Evolutionary conservation across 92 coral and sea anemone species (phyloP).

Genomic region (Paramuricea clavata): DNA sequence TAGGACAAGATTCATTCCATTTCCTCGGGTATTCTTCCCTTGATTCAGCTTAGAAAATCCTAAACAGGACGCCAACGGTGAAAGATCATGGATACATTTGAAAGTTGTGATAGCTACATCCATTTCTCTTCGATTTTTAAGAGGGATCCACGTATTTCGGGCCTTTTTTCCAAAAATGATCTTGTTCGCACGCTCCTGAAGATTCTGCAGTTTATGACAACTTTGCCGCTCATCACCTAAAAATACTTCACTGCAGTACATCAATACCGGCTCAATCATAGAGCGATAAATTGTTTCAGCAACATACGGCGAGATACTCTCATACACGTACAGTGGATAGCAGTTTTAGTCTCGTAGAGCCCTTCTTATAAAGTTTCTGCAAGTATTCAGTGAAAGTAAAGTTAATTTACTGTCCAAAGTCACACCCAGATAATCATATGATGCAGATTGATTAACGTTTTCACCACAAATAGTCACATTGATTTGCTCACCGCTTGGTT

Average conservation of each 20-base stretch:
- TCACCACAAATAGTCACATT: constrained; percentile 1
- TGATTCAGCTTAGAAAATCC: too few relatives aligned
- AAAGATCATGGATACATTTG: too few relatives aligned
- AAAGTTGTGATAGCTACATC: neutral
- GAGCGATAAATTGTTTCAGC: constrained; percentile 18
- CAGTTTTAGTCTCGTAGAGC: too few relatives aligned
- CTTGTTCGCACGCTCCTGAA: constrained; percentile 96
- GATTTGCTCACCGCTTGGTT: neutral
- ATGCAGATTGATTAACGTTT: neutral
- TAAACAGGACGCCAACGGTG: too few relatives aligned
- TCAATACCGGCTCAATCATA: constrained; percentile 26
- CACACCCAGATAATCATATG: constrained; percentile 25
- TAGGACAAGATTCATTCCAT: constrained; percentile 2
- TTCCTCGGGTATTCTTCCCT: too few relatives aligned
- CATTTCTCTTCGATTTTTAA: constrained; percentile 3
- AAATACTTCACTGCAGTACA: constrained; percentile 25
- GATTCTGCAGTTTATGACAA: too few relatives aligned
- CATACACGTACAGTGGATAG: too few relatives aligned
- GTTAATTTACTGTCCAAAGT: constrained; percentile 18
- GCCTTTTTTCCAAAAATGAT: constrained; percentile 91
- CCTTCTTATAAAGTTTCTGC: too few relatives aligned
- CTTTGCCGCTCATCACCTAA: too few relatives aligned
- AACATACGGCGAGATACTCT: constrained; percentile 26
- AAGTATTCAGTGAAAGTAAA: neutral
- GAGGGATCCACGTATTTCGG: constrained; percentile 74